These are phyloP conservation scores for Phyllotreta cruciferae DNA, from an alignment of 2,888 invertebrate species.

Conservation along the genomic window DNA sequence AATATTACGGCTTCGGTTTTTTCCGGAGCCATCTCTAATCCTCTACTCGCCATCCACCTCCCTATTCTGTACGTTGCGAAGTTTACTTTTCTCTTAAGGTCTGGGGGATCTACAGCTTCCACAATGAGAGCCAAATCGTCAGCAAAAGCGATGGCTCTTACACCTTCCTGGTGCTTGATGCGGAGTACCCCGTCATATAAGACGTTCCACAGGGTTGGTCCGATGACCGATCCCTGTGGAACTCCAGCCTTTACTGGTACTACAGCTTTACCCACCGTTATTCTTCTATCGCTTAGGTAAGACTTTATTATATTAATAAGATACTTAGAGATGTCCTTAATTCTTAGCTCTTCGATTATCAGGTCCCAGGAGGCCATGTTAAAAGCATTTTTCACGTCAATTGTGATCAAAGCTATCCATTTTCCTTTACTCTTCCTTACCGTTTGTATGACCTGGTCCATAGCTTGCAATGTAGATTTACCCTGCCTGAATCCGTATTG, in stretches of 20 bases:
- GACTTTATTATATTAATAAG: too few species aligned
- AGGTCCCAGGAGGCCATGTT: conserved; percentile 10
- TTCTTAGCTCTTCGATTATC: conserved; percentile 1
- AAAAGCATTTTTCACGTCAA: conserved; percentile 6
- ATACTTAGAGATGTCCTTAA: background rate
- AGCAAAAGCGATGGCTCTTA: background rate
- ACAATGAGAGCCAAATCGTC: background rate
- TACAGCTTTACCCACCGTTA: too few species aligned
- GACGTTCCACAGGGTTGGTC: too few species aligned
- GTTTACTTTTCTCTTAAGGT: background rate
- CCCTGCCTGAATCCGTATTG: conserved; percentile 16
- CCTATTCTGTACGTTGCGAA: background rate
- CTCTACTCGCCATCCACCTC: background rate
- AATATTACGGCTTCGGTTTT: conserved; percentile 12
- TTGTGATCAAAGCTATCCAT: conserved; percentile 1
- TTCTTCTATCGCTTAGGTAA: background rate
- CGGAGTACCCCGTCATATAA: too few species aligned
- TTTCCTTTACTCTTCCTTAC: background rate
- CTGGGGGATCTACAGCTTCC: background rate
- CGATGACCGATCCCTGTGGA: too few species aligned
- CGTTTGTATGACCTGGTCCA: background rate
- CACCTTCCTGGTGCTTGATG: background rate
- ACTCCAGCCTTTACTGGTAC: too few species aligned
- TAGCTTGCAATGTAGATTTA: background rate
- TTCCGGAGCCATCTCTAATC: conserved; percentile 9